Evolutionary conservation across 2,113 vertebrate species (phyloP), one percentile per base, ranked within the genome.

Genomic region (Nymphicus hollandicus): DNA sequence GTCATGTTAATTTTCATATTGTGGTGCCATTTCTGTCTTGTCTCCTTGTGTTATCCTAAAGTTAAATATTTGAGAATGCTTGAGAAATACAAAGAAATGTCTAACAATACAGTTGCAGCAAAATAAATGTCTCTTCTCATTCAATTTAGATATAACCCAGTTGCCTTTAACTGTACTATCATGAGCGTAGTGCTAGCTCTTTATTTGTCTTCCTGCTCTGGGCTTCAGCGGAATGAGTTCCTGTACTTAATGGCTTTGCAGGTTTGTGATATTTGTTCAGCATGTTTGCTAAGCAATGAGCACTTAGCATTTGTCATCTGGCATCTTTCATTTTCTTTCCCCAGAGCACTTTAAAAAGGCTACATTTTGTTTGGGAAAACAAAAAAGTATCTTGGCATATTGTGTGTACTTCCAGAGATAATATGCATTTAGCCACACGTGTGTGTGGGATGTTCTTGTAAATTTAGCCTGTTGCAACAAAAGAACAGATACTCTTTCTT

Each of bases 291-390:
- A 91, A 94, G 91, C 81, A 70, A 77, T 89, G 77, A 79, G 79
- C 72, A 86, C 73, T 95, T 78, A 91, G 78, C 78, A 64, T 93
- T 95, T 90, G 66, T 97, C 97, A 95, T 94, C 81, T 78, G 92
- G 66, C 55, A 89, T 88, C 46, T 79, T 77, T 95, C 81, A 86
- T 93, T 89, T 76, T 94, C 35, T 83, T 84, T 94, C 74, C 55
- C 64, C 60, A 55, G 73, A 81, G 44, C 43, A 69, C 43, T 89
- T 96, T 81, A 22, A 78, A 95, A 86, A 79, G 63, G 50, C 60
- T 0, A 2, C 33, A 52, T 76, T 93, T 89, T 82, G 29, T 72
- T 91, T 47, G 35, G 70, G 10, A 4, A 9, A 13, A 10, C 5
- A 55, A 90, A 74, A 50, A 33, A 65, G 22, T 7, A 65, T 8